Percentiles rank a stretch among this genome's conserved stretches.
Evolutionary conservation across 1,140 invertebrate species (phyloP).

Genomic region (Elymnias hypermnestra): DNA sequence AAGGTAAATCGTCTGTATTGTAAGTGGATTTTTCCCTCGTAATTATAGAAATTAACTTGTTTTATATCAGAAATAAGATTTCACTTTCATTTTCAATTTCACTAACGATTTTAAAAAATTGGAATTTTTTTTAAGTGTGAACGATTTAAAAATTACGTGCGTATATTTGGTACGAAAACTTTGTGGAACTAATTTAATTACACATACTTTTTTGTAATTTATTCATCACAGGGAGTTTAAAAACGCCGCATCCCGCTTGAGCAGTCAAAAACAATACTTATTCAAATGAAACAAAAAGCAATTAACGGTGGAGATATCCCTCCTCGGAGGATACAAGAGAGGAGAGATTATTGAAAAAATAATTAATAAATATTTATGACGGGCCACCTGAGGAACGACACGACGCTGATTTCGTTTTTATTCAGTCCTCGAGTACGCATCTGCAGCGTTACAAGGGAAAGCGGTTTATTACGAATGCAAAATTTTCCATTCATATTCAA

Average conservation of each 20-base stretch:
- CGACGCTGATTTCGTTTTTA: constrained; percentile 56
- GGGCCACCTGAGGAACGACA: constrained; percentile 67
- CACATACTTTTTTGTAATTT: constrained; percentile 47
- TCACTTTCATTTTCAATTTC: too few relatives aligned
- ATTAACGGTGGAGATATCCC: constrained; percentile 71
- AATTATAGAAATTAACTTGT: too few relatives aligned
- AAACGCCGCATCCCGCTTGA: constrained; percentile 58
- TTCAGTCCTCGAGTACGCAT: constrained; percentile 63
- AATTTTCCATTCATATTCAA: constrained; percentile 92
- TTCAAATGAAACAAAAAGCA: constrained; percentile 76
- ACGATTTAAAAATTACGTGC: too few relatives aligned
- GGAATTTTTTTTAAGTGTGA: too few relatives aligned
- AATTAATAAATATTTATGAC: constrained; percentile 76
- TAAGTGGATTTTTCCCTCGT: too few relatives aligned
- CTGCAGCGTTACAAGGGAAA: constrained; percentile 58
- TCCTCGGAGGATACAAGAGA: constrained; percentile 63
- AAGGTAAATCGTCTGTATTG: too few relatives aligned
- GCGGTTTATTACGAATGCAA: constrained; percentile 87
- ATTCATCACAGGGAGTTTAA: constrained; percentile 65
- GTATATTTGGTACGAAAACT: too few relatives aligned
- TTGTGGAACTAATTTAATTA: constrained; percentile 42
- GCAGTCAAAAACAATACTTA: constrained; percentile 75
- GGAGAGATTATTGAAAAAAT: constrained; percentile 76
- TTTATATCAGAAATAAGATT: too few relatives aligned
- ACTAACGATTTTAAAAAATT: too few relatives aligned